Evolutionary conservation across 1,140 invertebrate genomes (phyloP).

Genomic region (Wasmannia auropunctata): DNA sequence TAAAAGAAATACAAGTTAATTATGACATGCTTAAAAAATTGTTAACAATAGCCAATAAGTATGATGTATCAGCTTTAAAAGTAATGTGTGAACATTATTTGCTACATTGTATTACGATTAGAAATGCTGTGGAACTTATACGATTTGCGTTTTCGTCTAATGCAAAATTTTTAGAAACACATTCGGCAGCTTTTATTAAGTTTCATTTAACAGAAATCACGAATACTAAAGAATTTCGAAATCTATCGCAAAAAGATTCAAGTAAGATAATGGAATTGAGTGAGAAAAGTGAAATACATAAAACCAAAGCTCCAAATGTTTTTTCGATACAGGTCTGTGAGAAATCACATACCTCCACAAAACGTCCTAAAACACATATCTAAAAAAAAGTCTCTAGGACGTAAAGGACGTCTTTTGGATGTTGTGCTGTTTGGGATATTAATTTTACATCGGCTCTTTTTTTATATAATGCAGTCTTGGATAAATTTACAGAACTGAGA

Average conservation of each 20-base stretch:
- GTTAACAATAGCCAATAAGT: neutral
- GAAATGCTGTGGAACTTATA: neutral
- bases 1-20: neutral
- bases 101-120: neutral
- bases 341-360: no score
- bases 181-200: neutral
- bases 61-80: neutral
- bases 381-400: no score
- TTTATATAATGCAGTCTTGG: no score
- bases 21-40: neutral
- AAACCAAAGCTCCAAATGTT: neutral
- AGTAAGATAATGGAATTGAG: neutral
- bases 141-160: neutral
- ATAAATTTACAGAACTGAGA: no score
- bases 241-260: neutral
- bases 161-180: neutral
- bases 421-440: no score
- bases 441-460: no score
- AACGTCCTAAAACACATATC: no score
- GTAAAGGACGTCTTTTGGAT: no score
- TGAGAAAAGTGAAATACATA: neutral
- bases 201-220: neutral
- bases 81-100: neutral
- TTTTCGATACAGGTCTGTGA: no score
- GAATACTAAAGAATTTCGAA: neutral